phyloP scores from a whole-genome alignment of 2,113 vertebrate species.

The Symphodus melops region DNA sequence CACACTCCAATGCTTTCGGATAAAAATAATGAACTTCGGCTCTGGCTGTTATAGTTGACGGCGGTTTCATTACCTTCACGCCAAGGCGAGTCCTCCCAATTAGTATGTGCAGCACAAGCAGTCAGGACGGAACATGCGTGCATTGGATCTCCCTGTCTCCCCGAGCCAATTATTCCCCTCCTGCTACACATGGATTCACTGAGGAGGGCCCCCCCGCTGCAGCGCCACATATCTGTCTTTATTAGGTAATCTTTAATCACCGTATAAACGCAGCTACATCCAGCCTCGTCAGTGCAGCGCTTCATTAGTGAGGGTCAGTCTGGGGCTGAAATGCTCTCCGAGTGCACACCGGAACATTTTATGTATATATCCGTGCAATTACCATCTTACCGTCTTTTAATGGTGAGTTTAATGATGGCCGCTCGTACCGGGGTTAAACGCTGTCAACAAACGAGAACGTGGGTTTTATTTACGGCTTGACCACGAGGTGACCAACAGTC shows the following conservation, averaged over 20 bases:
- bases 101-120: conserved; percentile 74
- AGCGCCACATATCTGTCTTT: conserved; percentile 39
- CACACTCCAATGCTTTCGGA: conserved; percentile 45
- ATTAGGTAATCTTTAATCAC: conserved; percentile 57
- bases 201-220: conserved; percentile 31
- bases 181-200: conserved; percentile 54
- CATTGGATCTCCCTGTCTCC: conserved; percentile 62
- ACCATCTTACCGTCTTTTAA: background rate
- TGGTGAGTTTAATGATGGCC: no score
- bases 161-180: conserved; percentile 71
- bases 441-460: no score
- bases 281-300: conserved; percentile 17
- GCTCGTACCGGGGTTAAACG: no score
- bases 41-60: conserved; percentile 64
- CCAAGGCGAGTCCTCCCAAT: conserved; percentile 72
- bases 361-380: no score
- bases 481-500: no score
- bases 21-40: conserved; percentile 73
- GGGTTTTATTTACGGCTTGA: no score
- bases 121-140: conserved; percentile 47
- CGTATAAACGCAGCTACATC: conserved; percentile 53
- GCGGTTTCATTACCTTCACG: conserved; percentile 71
- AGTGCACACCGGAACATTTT: conserved; percentile 1
- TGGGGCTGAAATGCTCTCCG: background rate
- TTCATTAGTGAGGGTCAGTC: conserved; percentile 38